Evolutionary conservation across 2,113 vertebrate genomes (phyloP).

Genomic region (Daubentonia madagascariensis): DNA sequence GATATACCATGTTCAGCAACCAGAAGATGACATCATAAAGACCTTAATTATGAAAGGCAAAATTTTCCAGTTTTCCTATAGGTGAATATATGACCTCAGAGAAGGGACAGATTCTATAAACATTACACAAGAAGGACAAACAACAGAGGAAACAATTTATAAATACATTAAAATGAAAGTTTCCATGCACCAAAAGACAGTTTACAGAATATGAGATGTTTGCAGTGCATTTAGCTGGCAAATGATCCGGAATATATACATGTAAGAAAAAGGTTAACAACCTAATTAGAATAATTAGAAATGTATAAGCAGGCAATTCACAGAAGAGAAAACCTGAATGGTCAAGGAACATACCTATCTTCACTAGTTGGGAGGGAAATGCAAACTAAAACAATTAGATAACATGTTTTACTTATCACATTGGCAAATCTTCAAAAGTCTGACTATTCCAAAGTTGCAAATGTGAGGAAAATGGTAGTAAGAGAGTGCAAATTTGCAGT

Average conservation of each 20-base stretch:
- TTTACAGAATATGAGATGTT: background rate
- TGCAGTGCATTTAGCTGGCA: background rate
- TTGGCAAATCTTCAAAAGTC: background rate
- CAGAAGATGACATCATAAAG: background rate
- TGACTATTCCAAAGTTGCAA: background rate
- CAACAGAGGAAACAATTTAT: background rate
- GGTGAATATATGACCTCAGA: background rate
- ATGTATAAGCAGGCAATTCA: background rate
- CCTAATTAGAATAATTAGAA: background rate
- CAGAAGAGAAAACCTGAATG: background rate
- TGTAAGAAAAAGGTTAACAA: background rate
- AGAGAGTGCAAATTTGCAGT: background rate
- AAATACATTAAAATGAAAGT: background rate
- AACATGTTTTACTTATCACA: background rate
- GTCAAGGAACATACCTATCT: background rate
- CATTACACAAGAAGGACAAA: background rate
- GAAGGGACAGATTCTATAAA: background rate
- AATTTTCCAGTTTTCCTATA: background rate
- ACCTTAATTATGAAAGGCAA: background rate
- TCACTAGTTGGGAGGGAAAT: background rate
- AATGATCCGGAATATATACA: background rate
- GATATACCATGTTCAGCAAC: background rate
- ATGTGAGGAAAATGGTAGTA: background rate
- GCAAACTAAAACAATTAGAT: background rate
- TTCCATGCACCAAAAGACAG: background rate